These are phyloP conservation scores for Danaus chrysippus DNA, from an alignment of 2,888 invertebrate species.

Conservation along the genomic window DNA sequence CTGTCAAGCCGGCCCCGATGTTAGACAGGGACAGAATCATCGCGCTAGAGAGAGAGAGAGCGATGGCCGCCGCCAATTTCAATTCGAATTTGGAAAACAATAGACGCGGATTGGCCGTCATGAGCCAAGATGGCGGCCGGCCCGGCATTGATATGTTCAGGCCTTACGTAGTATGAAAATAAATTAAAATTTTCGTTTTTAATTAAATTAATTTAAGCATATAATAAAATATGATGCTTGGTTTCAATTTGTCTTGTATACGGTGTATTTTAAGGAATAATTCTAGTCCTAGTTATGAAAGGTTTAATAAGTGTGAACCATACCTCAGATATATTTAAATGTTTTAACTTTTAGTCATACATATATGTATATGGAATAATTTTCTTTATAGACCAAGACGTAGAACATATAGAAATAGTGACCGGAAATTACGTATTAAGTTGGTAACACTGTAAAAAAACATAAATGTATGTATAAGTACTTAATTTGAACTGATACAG, in stretches of 20 bases:
- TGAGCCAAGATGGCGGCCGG: constrained; percentile 70
- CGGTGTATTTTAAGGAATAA: constrained; percentile 3
- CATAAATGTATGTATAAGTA: background rate
- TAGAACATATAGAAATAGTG: too few relatives aligned
- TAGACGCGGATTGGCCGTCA: constrained; percentile 65
- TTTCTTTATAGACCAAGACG: background rate
- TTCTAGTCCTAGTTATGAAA: constrained; percentile 6
- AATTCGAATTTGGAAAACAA: constrained; percentile 74
- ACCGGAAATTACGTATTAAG: background rate
- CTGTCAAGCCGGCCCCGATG: constrained; percentile 69
- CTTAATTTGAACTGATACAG: constrained; percentile 40
- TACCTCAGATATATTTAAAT: constrained; percentile 4
- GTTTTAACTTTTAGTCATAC: too few relatives aligned
- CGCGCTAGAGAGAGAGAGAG: constrained; percentile 68
- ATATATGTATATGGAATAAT: background rate
- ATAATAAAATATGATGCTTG: background rate
- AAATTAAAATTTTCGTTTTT: constrained; percentile 50
- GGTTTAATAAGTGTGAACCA: background rate
- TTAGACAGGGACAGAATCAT: constrained; percentile 74
- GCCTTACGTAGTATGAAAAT: constrained; percentile 76
- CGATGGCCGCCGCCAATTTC: constrained; percentile 73
- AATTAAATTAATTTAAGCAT: constrained; percentile 3
- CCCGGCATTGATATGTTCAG: constrained; percentile 72
- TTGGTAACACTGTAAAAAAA: background rate
- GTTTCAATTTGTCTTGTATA: constrained; percentile 6